A percentile compares a stretch with the other conserved stretches of the same genome.
Evolutionary conservation across 1,140 invertebrate species (phyloP).

Genomic region (Thaumatotibia leucotreta): DNA sequence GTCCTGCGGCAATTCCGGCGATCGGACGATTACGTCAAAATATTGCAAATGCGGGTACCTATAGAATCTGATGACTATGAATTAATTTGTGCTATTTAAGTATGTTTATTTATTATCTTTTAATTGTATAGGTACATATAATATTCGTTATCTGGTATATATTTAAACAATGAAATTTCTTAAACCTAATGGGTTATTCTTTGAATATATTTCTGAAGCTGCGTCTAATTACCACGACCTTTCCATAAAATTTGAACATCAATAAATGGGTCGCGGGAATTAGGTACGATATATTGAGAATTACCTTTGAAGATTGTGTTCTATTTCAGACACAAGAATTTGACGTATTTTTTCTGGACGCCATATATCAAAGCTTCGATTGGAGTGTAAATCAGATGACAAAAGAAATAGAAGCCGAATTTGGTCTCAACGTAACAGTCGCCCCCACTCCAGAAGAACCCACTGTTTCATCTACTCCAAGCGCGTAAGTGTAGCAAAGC

Average conservation of each 20-base stretch:
- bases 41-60: background rate
- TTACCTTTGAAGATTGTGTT: background rate
- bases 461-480: background rate
- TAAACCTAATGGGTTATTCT: too few species aligned
- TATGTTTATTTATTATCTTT: background rate
- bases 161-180: too few species aligned
- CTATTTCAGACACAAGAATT: background rate
- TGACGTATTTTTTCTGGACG: background rate
- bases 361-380: background rate
- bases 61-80: background rate
- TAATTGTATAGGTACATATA: too few species aligned
- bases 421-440: background rate
- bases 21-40: background rate
- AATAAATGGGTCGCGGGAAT: too few species aligned
- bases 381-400: background rate
- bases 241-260: too few species aligned
- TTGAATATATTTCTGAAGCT: too few species aligned
- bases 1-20: background rate
- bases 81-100: background rate
- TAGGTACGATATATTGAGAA: too few species aligned
- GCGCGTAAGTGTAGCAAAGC: background rate
- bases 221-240: too few species aligned
- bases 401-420: background rate
- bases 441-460: background rate
- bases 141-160: too few species aligned